A percentile compares a stretch with the other conserved stretches of the same genome.
Evolutionary conservation across 2,113 vertebrate species (phyloP).

Genomic region (Megaceryle maxima): DNA sequence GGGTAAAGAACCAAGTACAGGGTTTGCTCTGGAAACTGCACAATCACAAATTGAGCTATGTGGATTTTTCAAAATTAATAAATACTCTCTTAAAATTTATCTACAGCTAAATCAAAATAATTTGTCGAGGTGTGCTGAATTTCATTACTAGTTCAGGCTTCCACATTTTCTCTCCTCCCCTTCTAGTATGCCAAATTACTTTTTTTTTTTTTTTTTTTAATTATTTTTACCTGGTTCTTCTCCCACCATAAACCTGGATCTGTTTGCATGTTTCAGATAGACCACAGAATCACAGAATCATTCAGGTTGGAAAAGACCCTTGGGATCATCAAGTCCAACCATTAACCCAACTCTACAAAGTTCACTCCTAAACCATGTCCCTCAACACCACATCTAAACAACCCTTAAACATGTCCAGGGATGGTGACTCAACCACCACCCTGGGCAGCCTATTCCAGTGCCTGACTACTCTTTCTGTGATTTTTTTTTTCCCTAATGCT

Average conservation of each 20-base stretch:
- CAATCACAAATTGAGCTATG: fast-evolving
- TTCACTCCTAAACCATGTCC: too few species aligned
- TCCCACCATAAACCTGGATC: background rate
- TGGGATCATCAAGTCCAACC: too few species aligned
- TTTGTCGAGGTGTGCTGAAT: background rate
- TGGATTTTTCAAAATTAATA: background rate
- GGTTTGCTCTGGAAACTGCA: background rate
- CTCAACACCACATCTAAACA: too few species aligned
- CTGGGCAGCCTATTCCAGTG: too few species aligned
- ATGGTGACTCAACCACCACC: too few species aligned
- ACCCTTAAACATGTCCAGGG: too few species aligned
- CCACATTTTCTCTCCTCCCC: background rate
- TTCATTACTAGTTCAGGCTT: background rate
- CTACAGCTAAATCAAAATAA: background rate
- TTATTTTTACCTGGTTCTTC: background rate
- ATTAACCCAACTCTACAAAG: too few species aligned
- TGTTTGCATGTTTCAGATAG: background rate
- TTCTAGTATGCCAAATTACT: background rate
- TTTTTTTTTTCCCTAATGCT: too few species aligned
- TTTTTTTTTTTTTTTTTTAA: background rate
- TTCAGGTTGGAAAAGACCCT: too few species aligned
- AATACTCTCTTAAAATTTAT: background rate
- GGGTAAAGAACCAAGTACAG: too few species aligned
- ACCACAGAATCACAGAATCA: background rate
- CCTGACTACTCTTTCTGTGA: too few species aligned